These are phyloP conservation scores for Lysandra coridon DNA, from an alignment of 2,888 invertebrate genomes.

Conservation along the genomic window DNA sequence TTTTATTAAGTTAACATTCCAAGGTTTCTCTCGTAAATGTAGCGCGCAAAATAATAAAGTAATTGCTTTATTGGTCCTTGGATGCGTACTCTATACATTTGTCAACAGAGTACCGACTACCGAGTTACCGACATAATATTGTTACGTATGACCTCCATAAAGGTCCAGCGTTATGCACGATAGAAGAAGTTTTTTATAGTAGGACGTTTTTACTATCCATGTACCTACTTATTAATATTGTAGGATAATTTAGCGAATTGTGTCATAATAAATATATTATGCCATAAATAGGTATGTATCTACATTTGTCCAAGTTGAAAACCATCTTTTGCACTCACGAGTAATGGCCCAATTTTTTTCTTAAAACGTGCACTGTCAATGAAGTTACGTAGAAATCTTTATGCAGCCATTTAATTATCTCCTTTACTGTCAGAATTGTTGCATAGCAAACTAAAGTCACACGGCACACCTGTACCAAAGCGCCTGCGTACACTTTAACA, in stretches of 20 bases:
- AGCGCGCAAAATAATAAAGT: conserved; percentile 8
- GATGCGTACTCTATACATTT: conserved; percentile 7
- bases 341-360: neutral
- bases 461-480: neutral
- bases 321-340: neutral
- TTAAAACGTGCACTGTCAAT: neutral
- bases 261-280: too few relatives aligned
- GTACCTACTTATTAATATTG: neutral
- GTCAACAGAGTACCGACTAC: neutral
- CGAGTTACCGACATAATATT: neutral
- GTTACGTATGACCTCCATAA: conserved; percentile 26
- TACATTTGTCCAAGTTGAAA: neutral
- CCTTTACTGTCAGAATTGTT: neutral
- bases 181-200: neutral
- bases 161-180: conserved; percentile 6
- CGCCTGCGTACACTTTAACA: neutral
- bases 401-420: neutral
- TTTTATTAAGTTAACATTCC: neutral
- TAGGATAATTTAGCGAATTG: neutral
- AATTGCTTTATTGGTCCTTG: conserved; percentile 16
- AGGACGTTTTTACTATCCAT: neutral
- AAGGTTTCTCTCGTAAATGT: neutral
- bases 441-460: neutral
- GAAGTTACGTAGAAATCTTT: neutral
- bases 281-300: neutral